Evolutionary conservation across 2,113 vertebrate species (phyloP).

Genomic region (Propithecus coquereli): DNA sequence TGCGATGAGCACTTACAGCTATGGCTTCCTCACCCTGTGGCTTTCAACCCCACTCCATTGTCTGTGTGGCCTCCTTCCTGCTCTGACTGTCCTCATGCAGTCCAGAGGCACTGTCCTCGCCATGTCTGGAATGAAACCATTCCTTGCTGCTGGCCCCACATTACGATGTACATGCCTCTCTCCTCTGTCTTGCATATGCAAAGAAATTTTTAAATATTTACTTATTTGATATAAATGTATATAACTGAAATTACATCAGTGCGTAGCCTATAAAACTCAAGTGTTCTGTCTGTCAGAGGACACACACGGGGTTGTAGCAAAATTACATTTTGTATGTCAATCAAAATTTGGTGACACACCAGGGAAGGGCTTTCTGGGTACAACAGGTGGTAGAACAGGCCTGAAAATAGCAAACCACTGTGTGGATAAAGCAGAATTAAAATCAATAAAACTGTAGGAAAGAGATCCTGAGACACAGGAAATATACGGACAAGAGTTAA

Average conservation of each 20-base stretch:
- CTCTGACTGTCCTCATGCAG: background rate
- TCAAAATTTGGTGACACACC: background rate
- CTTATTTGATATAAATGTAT: background rate
- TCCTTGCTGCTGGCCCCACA: background rate
- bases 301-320: accelerated
- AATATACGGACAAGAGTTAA: background rate
- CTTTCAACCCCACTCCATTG: accelerated
- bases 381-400: background rate
- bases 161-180: accelerated
- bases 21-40: accelerated
- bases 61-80: accelerated
- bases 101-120: background rate
- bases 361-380: background rate
- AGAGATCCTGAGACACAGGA: background rate
- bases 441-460: background rate
- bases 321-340: background rate
- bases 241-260: background rate
- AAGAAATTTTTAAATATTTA: background rate
- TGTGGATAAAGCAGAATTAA: background rate
- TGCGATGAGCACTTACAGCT: no score
- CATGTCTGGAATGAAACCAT: background rate
- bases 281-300: background rate
- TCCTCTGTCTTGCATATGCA: background rate
- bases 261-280: background rate
- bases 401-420: background rate